Percentiles rank a stretch among this genome's conserved stretches.
Conservation (phyloP, 1,140 invertebrate species). For the Drosophila pandora region DNA sequence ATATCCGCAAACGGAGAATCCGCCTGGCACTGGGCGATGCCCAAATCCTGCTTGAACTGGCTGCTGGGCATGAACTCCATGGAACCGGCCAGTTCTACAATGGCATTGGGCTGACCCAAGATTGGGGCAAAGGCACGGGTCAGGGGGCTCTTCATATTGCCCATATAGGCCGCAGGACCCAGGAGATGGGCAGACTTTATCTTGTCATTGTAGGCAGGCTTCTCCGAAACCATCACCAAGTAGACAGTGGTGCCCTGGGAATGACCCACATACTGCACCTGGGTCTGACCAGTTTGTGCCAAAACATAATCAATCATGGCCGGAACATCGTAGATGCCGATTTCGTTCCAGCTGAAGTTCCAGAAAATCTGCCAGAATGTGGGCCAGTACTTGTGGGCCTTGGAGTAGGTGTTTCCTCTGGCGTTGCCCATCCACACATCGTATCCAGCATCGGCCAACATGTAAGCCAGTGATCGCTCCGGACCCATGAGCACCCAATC, state of each 20-base stretch:
- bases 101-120: constrained; percentile 69
- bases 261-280: constrained; percentile 88
- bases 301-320: constrained; percentile 88
- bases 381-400: constrained; percentile 84
- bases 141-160: constrained; percentile 81
- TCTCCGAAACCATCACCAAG: constrained; percentile 85
- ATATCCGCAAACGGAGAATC: constrained; percentile 82
- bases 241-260: constrained; percentile 87
- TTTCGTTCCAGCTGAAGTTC: constrained; percentile 89
- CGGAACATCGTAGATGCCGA: constrained; percentile 89
- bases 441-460: constrained; percentile 88
- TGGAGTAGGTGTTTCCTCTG: constrained; percentile 88
- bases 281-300: constrained; percentile 84
- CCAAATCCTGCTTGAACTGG: constrained; percentile 84
- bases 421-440: constrained; percentile 87
- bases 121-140: constrained; percentile 71
- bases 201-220: constrained; percentile 86
- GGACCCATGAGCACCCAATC: constrained; percentile 78
- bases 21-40: constrained; percentile 84
- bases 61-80: constrained; percentile 85
- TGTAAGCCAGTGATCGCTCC: constrained; percentile 82
- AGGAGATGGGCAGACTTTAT: constrained; percentile 85
- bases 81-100: constrained; percentile 84
- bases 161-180: constrained; percentile 85
- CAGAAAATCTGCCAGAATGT: constrained; percentile 83